A percentile compares a stretch with the other conserved stretches of the same genome.
These are phyloP conservation scores for Drosophila anomalata DNA, from an alignment of 2,888 invertebrate genomes.

Conservation along the genomic window DNA sequence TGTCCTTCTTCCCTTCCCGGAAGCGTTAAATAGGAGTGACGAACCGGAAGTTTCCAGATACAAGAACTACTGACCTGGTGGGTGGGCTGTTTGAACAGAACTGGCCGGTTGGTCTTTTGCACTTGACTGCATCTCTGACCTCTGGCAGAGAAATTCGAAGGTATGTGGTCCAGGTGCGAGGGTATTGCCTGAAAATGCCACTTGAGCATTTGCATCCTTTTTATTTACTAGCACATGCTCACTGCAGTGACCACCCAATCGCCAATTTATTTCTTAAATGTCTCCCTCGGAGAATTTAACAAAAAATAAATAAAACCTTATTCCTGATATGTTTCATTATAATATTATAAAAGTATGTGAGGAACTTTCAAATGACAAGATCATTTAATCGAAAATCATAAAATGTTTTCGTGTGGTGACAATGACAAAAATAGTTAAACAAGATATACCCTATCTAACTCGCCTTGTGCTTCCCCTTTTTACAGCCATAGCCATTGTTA, in stretches of 20 bases:
- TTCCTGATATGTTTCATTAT: too few species aligned
- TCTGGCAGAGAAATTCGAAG: not conserved
- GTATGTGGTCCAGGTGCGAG: constrained; percentile 15
- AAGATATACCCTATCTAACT: too few species aligned
- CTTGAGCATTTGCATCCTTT: constrained; percentile 49
- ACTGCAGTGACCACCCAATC: not conserved
- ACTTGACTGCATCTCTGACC: constrained; percentile 69
- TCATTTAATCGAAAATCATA: too few species aligned
- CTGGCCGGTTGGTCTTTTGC: constrained; percentile 72
- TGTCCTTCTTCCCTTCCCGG: not conserved
- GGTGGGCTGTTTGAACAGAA: constrained; percentile 4
- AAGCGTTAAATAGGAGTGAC: constrained; percentile 60
- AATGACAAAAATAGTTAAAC: too few species aligned
- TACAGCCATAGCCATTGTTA: too few species aligned
- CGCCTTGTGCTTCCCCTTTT: too few species aligned
- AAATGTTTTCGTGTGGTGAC: too few species aligned
- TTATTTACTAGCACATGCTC: constrained; percentile 5
- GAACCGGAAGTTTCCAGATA: constrained; percentile 73
- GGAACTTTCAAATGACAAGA: too few species aligned
- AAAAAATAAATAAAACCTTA: not conserved
- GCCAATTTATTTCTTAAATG: constrained; percentile 3
- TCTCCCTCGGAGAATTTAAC: not conserved
- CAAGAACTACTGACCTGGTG: constrained; percentile 44
- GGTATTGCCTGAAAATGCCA: constrained; percentile 50
- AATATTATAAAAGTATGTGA: too few species aligned